These are phyloP conservation scores for Xiphophorus couchianus DNA, from an alignment of 2,113 vertebrate genomes.

Conservation along the genomic window DNA sequence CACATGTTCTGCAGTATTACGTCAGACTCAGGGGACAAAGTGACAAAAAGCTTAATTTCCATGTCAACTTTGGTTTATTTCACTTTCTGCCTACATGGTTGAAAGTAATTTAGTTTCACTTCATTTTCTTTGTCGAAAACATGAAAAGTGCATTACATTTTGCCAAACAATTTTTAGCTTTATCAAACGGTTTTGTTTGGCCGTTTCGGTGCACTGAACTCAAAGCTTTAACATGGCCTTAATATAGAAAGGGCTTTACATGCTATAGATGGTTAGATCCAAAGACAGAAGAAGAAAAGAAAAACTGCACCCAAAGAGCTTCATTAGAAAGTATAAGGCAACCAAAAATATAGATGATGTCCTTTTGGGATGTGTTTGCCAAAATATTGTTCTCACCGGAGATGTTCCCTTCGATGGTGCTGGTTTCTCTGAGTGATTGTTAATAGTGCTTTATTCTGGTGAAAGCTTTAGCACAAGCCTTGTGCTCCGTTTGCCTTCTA, in stretches of 20 bases:
- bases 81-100: conserved; percentile 41
- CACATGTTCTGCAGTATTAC: conserved; percentile 81
- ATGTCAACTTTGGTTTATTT: conserved; percentile 45
- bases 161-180: conserved; percentile 65
- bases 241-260: conserved; percentile 72
- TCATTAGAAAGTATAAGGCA: conserved; percentile 63
- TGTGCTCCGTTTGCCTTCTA: conserved; percentile 72
- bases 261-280: conserved; percentile 58
- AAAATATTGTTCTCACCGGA: conserved; percentile 59
- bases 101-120: conserved; percentile 58
- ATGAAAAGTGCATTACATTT: conserved; percentile 72
- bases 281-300: conserved; percentile 52
- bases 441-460: conserved; percentile 68
- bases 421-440: conserved; percentile 59
- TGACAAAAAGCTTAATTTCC: conserved; percentile 80
- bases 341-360: conserved; percentile 65
- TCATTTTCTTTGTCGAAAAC: conserved; percentile 54
- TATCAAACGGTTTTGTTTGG: conserved; percentile 61
- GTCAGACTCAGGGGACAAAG: conserved; percentile 89
- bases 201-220: conserved; percentile 65
- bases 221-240: conserved; percentile 83
- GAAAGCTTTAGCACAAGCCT: conserved; percentile 79
- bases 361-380: conserved; percentile 52
- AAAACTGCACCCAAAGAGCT: conserved; percentile 74
- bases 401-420: conserved; percentile 51